Percentiles rank a stretch among this genome's conserved stretches.
Conservation (phyloP, 37 sponge, comb jelly and placozoan species). For the Oopsacas minuta region DNA sequence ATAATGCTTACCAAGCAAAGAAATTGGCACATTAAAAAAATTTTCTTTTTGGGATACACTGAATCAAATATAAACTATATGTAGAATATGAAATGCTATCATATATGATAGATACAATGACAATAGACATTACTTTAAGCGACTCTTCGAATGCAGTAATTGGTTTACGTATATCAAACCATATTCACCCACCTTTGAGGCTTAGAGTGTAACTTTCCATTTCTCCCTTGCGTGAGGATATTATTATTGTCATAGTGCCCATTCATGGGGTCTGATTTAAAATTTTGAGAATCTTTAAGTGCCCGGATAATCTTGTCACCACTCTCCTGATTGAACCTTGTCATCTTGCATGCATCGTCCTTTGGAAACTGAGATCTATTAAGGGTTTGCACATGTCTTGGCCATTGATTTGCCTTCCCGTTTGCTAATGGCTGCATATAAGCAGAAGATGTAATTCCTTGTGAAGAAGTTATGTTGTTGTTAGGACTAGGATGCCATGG, state of each 20-base stretch:
- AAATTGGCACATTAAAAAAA: too few relatives aligned
- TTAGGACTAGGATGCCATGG: not conserved
- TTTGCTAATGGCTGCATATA: not conserved
- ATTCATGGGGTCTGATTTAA: not conserved
- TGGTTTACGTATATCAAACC: not conserved
- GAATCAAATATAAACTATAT: too few relatives aligned
- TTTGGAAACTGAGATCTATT: not conserved
- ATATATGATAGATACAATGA: too few relatives aligned
- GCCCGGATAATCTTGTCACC: not conserved
- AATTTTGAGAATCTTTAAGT: not conserved
- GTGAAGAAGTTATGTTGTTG: not conserved
- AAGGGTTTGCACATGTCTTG: not conserved
- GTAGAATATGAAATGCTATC: too few relatives aligned
- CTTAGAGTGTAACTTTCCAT: not conserved
- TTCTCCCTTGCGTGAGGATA: not conserved
- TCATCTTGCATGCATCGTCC: not conserved
- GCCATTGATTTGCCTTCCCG: not conserved
- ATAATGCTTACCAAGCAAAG: too few relatives aligned
- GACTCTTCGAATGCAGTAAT: not conserved
- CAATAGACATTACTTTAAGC: too few relatives aligned
- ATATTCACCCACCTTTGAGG: constrained; percentile 18
- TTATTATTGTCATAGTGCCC: not conserved
- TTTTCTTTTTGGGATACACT: too few relatives aligned
- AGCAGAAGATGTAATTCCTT: not conserved
- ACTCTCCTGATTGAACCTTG: not conserved